phyloP scores from a whole-genome alignment of 2,113 vertebrate species.

The Ariopsis seemanni region DNA sequence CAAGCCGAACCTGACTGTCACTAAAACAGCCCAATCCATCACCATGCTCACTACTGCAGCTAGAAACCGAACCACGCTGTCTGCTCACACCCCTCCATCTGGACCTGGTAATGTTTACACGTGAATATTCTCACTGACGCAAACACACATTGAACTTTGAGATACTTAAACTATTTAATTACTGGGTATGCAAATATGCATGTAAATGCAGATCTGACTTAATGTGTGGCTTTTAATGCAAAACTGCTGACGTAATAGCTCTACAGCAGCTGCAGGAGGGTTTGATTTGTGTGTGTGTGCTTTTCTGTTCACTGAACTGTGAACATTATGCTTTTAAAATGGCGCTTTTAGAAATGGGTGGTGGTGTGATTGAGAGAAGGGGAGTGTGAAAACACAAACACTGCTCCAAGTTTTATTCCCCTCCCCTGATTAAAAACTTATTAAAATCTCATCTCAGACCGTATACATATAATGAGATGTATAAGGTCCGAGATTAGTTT shows the following conservation, averaged over 20 bases:
- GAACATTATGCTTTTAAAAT: background rate
- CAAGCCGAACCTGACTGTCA: constrained; percentile 46
- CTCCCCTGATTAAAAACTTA: too few relatives aligned
- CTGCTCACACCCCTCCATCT: constrained; percentile 39
- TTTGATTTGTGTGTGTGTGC: background rate
- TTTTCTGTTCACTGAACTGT: constrained; percentile 7
- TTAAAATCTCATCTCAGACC: too few relatives aligned
- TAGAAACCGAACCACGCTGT: background rate
- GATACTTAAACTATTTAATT: background rate
- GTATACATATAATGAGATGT: too few relatives aligned
- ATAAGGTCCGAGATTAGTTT: background rate
- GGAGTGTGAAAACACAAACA: background rate
- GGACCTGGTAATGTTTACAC: constrained; percentile 61
- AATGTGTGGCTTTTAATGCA: constrained; percentile 5
- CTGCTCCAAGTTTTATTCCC: background rate
- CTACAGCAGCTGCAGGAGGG: background rate
- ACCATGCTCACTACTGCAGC: constrained; percentile 37
- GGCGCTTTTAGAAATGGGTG: background rate
- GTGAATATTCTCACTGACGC: background rate
- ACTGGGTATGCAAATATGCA: background rate
- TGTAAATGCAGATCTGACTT: background rate
- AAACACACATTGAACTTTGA: background rate
- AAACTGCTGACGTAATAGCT: background rate
- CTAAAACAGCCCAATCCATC: constrained; percentile 45
- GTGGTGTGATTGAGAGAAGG: background rate